Percentiles rank a stretch among this genome's conserved stretches.
These are phyloP conservation scores for Volucella inflata DNA, from an alignment of 2,888 invertebrate genomes.

Conservation along the genomic window DNA sequence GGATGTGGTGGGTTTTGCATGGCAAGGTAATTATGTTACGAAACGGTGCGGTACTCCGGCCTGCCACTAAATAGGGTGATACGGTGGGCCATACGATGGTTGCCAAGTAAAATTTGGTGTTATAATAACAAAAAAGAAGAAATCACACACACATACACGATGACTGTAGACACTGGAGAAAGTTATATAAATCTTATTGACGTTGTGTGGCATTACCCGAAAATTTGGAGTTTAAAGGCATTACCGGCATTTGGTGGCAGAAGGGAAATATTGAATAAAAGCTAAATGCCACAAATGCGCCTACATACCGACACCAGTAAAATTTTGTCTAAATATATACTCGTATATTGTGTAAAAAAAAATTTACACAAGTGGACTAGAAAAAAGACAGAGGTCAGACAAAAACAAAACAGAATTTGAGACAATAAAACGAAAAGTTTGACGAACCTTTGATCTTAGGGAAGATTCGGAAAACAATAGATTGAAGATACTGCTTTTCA, in stretches of 20 bases:
- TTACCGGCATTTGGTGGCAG: conserved; percentile 21
- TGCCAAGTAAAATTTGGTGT: conserved; percentile 46
- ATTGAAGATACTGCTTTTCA: too few relatives aligned
- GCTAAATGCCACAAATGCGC: neutral
- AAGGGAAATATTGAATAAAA: neutral
- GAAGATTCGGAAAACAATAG: too few relatives aligned
- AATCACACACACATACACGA: neutral
- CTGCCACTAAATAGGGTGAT: neutral
- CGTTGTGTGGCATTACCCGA: conserved; percentile 4
- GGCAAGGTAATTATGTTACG: conserved; percentile 51
- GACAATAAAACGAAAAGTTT: neutral
- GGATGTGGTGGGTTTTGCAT: conserved; percentile 16
- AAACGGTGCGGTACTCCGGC: neutral
- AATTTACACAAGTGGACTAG: neutral
- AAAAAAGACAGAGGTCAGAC: neutral
- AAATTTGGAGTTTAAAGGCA: conserved; percentile 23
- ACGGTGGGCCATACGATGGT: conserved; percentile 37
- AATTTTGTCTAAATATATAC: too few relatives aligned
- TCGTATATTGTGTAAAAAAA: neutral
- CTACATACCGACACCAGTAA: neutral
- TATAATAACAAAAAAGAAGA: neutral
- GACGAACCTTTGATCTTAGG: conserved; percentile 4
- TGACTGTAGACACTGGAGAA: conserved; percentile 4
- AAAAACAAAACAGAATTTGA: neutral
- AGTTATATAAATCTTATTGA: conserved; percentile 46